Percentiles rank a stretch among this genome's conserved stretches.
These are phyloP conservation scores for Bufotes viridis DNA, from an alignment of 2,797 vertebrate species.

Conservation along the genomic window DNA sequence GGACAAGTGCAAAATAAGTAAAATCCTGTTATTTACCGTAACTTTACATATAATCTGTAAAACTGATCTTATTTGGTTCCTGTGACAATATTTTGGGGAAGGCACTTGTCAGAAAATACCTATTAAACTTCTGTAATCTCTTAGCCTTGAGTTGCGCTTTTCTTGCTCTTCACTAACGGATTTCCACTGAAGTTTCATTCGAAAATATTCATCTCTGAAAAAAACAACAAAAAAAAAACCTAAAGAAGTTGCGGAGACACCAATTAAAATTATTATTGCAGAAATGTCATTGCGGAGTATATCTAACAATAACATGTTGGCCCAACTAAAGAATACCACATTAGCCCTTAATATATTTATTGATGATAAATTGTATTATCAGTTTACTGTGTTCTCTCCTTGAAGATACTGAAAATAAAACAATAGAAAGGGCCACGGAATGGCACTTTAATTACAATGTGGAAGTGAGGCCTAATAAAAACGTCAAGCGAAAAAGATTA, in stretches of 20 bases:
- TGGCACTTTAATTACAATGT: conserved; percentile 56
- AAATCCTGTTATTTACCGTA: background rate
- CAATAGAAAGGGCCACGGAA: conserved; percentile 47
- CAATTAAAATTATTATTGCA: conserved; percentile 34
- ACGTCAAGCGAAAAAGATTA: conserved; percentile 52
- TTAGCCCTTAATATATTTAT: conserved; percentile 37
- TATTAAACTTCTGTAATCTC: conserved; percentile 93
- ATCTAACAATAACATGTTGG: conserved; percentile 57
- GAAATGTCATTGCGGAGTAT: background rate
- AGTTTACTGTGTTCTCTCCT: conserved; percentile 20
- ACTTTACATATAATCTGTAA: background rate
- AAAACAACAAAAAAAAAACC: background rate
- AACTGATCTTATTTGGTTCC: background rate
- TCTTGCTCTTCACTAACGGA: conserved; percentile 95
- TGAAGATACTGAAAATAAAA: conserved; percentile 51
- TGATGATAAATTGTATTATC: conserved; percentile 30
- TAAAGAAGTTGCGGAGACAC: background rate
- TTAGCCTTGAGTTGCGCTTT: conserved; percentile 89
- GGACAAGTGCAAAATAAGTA: background rate
- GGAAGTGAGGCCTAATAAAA: conserved; percentile 52
- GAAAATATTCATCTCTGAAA: conserved; percentile 93
- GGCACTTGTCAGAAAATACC: conserved; percentile 73
- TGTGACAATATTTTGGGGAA: background rate
- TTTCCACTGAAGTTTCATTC: conserved; percentile 98
- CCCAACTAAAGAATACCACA: conserved; percentile 28